Conservation (phyloP, 2,113 vertebrate species). For the Micronycteris hirsuta region DNA sequence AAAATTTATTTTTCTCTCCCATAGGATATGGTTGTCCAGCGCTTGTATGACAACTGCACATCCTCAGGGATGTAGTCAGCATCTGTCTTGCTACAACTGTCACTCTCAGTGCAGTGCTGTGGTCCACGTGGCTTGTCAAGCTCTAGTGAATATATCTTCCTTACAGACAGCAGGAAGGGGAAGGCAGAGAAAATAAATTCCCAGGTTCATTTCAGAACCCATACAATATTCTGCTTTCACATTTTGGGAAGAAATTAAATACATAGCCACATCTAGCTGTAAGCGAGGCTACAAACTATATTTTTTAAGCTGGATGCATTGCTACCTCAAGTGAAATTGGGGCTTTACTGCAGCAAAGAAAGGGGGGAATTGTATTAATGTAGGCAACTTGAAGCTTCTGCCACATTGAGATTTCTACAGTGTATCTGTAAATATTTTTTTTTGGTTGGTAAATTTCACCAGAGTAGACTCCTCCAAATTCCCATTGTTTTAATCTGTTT, state of each 20-base stretch:
- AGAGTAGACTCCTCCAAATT: neutral
- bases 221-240: neutral
- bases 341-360: neutral
- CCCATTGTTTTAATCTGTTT: neutral
- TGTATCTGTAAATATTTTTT: neutral
- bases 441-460: neutral
- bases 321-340: neutral
- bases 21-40: neutral
- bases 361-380: neutral
- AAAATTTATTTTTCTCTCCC: neutral
- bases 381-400: neutral
- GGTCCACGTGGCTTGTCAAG: neutral
- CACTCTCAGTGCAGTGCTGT: neutral
- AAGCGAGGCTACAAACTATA: neutral
- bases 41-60: fast-evolving
- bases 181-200: neutral
- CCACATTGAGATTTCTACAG: neutral
- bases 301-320: neutral
- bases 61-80: neutral
- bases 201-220: neutral
- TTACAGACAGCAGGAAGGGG: neutral
- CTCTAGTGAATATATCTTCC: neutral
- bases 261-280: neutral
- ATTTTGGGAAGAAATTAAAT: neutral
- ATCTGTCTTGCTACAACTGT: neutral